A percentile compares a stretch with the other conserved stretches of the same genome.
phyloP scores from a whole-genome alignment of 2,797 vertebrate genomes.

The Sebastes diaconus region DNA sequence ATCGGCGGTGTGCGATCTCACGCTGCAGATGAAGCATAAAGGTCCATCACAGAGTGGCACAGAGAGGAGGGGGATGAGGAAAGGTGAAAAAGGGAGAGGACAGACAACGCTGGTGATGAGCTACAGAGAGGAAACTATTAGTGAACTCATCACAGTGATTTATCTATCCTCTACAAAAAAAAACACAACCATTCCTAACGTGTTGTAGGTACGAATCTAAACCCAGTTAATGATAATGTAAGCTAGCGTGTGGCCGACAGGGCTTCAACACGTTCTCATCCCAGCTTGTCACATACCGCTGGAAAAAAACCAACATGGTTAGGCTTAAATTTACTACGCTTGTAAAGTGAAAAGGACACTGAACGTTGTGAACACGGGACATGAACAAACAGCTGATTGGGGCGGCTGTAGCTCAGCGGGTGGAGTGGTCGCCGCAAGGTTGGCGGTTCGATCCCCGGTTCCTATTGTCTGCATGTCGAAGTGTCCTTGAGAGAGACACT shows the following conservation, averaged over 20 bases:
- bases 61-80: not conserved
- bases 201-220: not conserved
- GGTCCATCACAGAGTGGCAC: not conserved
- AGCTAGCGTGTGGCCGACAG: too few species aligned
- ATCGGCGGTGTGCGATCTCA: slow-evolving; percentile 9
- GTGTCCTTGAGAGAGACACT: too few species aligned
- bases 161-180: not conserved
- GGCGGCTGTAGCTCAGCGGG: fast-evolving
- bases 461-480: too few species aligned
- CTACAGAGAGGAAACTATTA: slow-evolving; percentile 9
- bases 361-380: too few species aligned
- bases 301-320: too few species aligned
- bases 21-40: slow-evolving; percentile 6
- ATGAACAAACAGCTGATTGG: too few species aligned
- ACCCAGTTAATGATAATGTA: not conserved
- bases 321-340: too few species aligned
- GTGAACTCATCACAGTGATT: slow-evolving; percentile 10
- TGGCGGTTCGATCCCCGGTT: too few species aligned
- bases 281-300: too few species aligned
- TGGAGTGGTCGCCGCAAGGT: fast-evolving
- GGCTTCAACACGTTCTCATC: too few species aligned
- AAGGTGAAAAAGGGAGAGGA: not conserved
- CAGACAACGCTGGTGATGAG: not conserved
- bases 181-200: too few species aligned
- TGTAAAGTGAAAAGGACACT: too few species aligned